Evolutionary conservation across 2,797 vertebrate genomes (phyloP), one percentile per base, ranked within the genome.

Genomic region (Salarias fasciatus): DNA sequence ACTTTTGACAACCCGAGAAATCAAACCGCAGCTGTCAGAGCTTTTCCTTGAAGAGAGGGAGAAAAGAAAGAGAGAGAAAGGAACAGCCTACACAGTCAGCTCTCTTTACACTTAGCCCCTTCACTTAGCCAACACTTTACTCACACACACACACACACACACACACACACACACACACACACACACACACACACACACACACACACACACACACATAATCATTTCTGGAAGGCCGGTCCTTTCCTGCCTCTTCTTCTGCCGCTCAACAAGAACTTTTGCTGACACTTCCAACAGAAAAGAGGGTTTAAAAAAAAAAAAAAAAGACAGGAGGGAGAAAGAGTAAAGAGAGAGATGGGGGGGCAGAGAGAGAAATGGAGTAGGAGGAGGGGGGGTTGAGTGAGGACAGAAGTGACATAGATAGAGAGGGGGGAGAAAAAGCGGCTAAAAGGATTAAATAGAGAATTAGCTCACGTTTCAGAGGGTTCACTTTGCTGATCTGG

Each of bases 391-490:
- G 65, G 72, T 61, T 75, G 84, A 84, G 80, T 47, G 77, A 75
- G 79, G 77, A 84, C 51, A 83, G 73, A 77, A 77, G 82, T 77
- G 77, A 79, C 69, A 82, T 37, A 73, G 78, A 84, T 67, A 79
- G 59, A 80, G 82, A 74, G 68, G 46, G 72, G 62, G 62, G 72
- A 73, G 74, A 71, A 70, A 81, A 80, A 70, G 68, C 76, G 81
- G 82, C 86, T 83, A 91, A 92, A 89, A 85, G 89, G 90, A 92
- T 92, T 92, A 93, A 91, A 87, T 86, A 75, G 78, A 84, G 87
- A 89, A 90, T 89, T 90, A 92, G 89, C 86, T 90, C 81, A 86
- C 80, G 75, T 92, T 91, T 91, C 85, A 87, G 86, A 90, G 86
- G 85, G 79, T 86, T 90, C 85, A 83, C 82, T 89, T 90, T 91